Evolutionary conservation across 2,113 vertebrate genomes (phyloP).

Genomic region (Hypocryptadius cinnamomeus): DNA sequence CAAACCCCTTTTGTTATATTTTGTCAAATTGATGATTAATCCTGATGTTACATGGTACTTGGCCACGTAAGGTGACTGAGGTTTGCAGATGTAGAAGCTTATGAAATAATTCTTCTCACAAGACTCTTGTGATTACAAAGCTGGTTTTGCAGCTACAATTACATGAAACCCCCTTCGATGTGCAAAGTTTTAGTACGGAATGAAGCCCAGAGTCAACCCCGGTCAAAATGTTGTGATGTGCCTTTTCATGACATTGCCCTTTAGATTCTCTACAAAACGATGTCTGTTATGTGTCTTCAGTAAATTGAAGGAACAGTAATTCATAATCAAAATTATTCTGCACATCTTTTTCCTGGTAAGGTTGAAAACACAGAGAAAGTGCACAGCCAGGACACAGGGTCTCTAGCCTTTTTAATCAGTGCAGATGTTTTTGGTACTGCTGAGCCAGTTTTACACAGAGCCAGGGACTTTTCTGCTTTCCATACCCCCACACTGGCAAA

Average conservation of each 20-base stretch:
- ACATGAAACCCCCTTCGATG: not conserved
- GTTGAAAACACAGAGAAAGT: not conserved
- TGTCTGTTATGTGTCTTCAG: not conserved
- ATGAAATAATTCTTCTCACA: not conserved
- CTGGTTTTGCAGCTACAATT: not conserved
- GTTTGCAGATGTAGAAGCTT: not conserved
- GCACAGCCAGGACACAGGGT: not conserved
- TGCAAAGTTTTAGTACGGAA: not conserved
- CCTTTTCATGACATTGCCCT: not conserved
- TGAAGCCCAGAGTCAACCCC: not conserved
- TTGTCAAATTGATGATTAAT: not conserved
- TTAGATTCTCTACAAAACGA: not conserved
- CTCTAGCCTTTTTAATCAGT: not conserved
- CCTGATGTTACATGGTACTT: not conserved
- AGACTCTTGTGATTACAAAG: not conserved
- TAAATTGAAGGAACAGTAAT: not conserved
- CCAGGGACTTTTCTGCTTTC: not conserved
- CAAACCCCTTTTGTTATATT: not conserved
- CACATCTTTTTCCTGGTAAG: not conserved
- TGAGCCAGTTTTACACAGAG: not conserved
- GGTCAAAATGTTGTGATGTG: not conserved
- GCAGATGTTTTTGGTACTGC: not conserved
- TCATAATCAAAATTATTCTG: not conserved
- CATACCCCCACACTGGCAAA: accelerated
- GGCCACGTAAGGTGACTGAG: not conserved